Evolutionary conservation across 2,888 invertebrate genomes (phyloP), one percentile per base, ranked within the genome.

Genomic region (Pseudanteris insignis): DNA sequence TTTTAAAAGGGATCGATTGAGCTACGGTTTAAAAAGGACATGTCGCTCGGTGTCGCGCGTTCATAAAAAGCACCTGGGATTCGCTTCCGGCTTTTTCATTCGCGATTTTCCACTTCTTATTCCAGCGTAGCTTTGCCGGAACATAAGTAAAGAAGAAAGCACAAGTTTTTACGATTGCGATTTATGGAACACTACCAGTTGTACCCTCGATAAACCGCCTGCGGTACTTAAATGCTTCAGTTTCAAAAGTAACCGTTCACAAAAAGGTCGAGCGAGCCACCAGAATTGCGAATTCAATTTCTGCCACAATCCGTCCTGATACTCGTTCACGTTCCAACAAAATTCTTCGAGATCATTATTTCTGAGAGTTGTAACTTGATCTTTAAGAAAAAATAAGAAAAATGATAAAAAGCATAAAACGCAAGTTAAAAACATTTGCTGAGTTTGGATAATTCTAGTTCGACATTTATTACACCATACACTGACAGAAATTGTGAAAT

Each of bases 51-150:
- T 29, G 32, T 36, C 28, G 44, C 47, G 24, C 36, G 37, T 46
- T 38, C 38, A 34, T 51, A 59, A 51, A 59, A 51, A 59, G 50
- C 46, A 59, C 59, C 46, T 59, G 51, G 51, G 40, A 58, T 58
- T 58, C 44, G 50, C 40, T 58, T 44, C 44, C 46, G 46, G 38
- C 44, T 58, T 50, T 50, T 44, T 58, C 50, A 28, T 29, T 34
- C n/a, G 29, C 46, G 50, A 51, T 44, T 58, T 58, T 50, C 58
- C 46, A 40, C 46, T 40, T 11, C 28, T 18, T 6, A 18, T 18
- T 18, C 18, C 6, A 9, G 21, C 43, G 29, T 38, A 12, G 44
- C 26, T 30, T 37, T 29, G 43, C 34, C 9, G 3, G 43, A 25
- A 21, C 41, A 28, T 21, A 36, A 18, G 18, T 18, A 18, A 38